Conservation (phyloP, 2,113 vertebrate species). For the Heteronetta atricapilla region DNA sequence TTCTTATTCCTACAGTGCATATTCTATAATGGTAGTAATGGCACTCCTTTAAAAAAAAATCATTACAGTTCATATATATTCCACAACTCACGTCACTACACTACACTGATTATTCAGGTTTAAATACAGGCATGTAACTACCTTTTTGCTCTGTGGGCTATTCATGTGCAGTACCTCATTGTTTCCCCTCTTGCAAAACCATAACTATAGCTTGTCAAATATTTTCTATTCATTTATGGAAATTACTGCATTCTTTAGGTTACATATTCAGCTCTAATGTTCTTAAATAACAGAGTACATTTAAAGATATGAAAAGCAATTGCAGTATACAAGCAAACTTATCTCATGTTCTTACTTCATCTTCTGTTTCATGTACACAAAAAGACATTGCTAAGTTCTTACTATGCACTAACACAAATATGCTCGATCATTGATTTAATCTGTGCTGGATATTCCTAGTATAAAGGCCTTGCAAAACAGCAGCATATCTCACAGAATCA, state of each 20-base stretch:
- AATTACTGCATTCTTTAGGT: not conserved
- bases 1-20: not conserved
- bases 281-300: not conserved
- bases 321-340: not conserved
- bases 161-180: not conserved
- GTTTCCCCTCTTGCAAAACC: not conserved
- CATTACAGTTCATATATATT: not conserved
- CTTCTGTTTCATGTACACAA: not conserved
- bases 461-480: not conserved
- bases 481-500: not conserved
- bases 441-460: not conserved
- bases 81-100: not conserved
- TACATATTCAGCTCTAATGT: not conserved
- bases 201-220: not conserved
- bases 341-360: not conserved
- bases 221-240: not conserved
- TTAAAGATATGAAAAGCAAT: not conserved
- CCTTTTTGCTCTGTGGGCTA: not conserved
- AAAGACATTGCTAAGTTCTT: not conserved
- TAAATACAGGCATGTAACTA: not conserved
- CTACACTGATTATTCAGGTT: not conserved
- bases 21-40: not conserved
- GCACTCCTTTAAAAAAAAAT: not conserved
- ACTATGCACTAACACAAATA: fast-evolving
- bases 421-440: not conserved